phyloP scores from a whole-genome alignment of 1,140 invertebrate species.

The Homarus americanus region DNA sequence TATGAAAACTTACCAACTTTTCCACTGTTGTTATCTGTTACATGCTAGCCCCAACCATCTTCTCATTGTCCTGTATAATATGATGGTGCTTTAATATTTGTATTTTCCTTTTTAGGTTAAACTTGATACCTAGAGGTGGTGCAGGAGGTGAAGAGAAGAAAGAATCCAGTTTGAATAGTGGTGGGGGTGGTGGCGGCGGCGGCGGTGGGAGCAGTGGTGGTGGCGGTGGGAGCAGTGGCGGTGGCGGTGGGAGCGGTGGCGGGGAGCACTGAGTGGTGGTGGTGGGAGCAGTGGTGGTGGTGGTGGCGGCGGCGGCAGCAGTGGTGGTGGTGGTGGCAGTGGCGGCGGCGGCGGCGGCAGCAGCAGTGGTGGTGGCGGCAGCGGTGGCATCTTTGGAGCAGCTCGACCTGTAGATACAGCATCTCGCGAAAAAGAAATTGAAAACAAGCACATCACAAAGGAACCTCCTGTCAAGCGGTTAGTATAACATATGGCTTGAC shows the following conservation, averaged over 20 bases:
- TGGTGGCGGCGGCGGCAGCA: not conserved
- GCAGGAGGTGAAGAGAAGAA: slow-evolving; percentile 5
- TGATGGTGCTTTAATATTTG: too few relatives aligned
- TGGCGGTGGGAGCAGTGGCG: not conserved
- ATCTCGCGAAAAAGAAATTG: slow-evolving; percentile 84
- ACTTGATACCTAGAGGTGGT: slow-evolving; percentile 30
- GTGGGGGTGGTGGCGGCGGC: not conserved
- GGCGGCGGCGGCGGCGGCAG: slow-evolving; percentile 7
- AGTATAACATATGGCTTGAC: not conserved
- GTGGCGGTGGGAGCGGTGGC: not conserved
- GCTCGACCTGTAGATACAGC: slow-evolving; percentile 97
- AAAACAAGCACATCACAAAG: slow-evolving; percentile 81
- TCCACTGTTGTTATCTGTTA: too few relatives aligned
- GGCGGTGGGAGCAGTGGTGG: not conserved
- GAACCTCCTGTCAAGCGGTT: slow-evolving; percentile 7
- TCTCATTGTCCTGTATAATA: too few relatives aligned
- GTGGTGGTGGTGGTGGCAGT: not conserved
- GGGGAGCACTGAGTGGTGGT: not conserved
- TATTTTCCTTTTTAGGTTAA: slow-evolving; percentile 5
- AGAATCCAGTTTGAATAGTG: not conserved
- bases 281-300: not conserved
- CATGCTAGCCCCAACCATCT: too few relatives aligned
- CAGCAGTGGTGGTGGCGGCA: not conserved
- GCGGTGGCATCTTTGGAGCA: slow-evolving; percentile 88
- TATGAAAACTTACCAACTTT: too few relatives aligned